Evolutionary conservation across 2,113 vertebrate species (phyloP).

Genomic region (Apus apus): DNA sequence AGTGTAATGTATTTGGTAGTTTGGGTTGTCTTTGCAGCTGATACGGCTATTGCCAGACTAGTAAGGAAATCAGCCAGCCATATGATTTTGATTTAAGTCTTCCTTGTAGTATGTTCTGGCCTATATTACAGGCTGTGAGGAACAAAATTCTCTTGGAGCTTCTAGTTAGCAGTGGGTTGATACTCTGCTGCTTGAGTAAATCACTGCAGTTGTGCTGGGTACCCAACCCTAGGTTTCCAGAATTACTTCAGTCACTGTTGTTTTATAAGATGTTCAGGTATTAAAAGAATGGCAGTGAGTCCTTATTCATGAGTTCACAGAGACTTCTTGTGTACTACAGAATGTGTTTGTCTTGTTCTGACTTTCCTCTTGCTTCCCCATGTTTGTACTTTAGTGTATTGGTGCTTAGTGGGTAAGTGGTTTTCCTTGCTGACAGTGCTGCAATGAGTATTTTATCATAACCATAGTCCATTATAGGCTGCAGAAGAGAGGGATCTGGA

Average conservation of each 20-base stretch:
- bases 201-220: neutral
- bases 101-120: neutral
- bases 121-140: fast-evolving
- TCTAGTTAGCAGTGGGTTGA: neutral
- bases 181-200: neutral
- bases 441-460: neutral
- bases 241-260: neutral
- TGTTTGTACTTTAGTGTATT: neutral
- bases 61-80: fast-evolving
- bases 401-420: neutral
- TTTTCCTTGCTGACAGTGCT: neutral
- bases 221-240: neutral
- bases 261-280: neutral
- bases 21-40: neutral
- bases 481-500: neutral
- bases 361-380: neutral
- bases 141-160: neutral
- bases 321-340: neutral
- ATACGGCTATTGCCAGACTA: fast-evolving
- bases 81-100: neutral
- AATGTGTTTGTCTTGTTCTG: neutral
- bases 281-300: neutral
- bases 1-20: no score
- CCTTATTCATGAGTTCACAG: neutral
- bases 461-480: neutral